Evolutionary conservation across 2,113 vertebrate species (phyloP).

Genomic region (Lycaon pictus): DNA sequence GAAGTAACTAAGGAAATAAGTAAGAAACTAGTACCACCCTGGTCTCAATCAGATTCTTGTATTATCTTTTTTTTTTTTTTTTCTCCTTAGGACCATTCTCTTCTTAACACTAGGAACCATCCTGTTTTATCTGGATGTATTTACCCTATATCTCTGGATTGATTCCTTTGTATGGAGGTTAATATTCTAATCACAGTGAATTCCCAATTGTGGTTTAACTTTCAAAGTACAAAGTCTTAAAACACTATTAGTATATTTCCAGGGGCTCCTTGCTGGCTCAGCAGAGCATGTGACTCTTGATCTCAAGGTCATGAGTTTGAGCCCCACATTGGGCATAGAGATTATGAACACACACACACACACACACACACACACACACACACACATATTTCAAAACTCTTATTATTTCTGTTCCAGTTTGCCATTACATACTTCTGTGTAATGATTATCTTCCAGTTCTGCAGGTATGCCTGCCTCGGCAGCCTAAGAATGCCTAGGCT

Average conservation of each 20-base stretch:
- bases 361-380: not conserved
- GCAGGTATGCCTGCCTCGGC: not conserved
- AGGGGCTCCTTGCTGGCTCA: not conserved
- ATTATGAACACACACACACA: not conserved
- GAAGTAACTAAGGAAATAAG: not conserved
- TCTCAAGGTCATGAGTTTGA: not conserved
- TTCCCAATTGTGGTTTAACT: slow-evolving; percentile 14
- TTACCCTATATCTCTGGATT: not conserved
- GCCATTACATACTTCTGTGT: not conserved
- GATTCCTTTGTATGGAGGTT: not conserved
- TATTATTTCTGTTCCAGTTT: not conserved
- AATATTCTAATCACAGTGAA: not conserved
- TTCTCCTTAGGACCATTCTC: not conserved
- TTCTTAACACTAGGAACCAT: not conserved
- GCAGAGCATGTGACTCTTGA: not conserved
- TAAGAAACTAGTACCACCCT: not conserved
- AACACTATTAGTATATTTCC: not conserved
- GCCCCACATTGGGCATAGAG: not conserved
- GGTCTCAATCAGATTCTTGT: not conserved
- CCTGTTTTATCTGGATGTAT: not conserved
- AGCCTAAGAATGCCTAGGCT: not conserved
- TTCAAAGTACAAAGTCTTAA: not conserved
- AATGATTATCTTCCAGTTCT: not conserved
- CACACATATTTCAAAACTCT: not conserved
- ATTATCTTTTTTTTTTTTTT: not conserved